Evolutionary conservation across 1,140 invertebrate species (phyloP).

Genomic region (Chionoecetes opilio): DNA sequence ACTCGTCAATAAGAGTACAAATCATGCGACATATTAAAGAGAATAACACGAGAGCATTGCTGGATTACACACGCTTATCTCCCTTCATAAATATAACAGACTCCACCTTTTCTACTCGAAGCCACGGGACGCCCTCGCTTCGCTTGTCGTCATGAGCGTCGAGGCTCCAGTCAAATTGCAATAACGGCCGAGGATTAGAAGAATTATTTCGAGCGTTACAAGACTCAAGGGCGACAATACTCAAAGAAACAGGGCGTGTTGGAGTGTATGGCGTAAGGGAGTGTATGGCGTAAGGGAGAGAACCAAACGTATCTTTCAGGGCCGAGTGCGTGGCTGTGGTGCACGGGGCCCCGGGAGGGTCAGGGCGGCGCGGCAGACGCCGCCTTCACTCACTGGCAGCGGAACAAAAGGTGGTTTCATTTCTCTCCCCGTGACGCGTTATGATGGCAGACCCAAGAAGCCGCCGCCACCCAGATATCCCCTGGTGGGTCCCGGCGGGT

Average conservation of each 20-base stretch:
- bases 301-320: neutral
- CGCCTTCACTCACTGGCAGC: neutral
- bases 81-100: neutral
- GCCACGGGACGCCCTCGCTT: neutral
- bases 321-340: neutral
- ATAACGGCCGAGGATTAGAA: neutral
- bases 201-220: neutral
- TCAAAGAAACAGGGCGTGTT: neutral
- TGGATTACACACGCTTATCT: conserved; percentile 15
- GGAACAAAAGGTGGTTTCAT: conserved; percentile 5
- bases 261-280: neutral
- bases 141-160: neutral
- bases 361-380: neutral
- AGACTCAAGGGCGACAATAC: neutral
- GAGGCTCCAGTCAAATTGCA: neutral
- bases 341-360: neutral
- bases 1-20: no score
- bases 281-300: no score
- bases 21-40: conserved; percentile 14
- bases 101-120: neutral
- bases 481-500: neutral
- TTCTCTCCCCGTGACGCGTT: neutral
- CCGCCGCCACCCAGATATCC: neutral
- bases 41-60: neutral
- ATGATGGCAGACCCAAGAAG: neutral